phyloP scores from a whole-genome alignment of 2,888 invertebrate genomes.

The Lacanobia oleracea region DNA sequence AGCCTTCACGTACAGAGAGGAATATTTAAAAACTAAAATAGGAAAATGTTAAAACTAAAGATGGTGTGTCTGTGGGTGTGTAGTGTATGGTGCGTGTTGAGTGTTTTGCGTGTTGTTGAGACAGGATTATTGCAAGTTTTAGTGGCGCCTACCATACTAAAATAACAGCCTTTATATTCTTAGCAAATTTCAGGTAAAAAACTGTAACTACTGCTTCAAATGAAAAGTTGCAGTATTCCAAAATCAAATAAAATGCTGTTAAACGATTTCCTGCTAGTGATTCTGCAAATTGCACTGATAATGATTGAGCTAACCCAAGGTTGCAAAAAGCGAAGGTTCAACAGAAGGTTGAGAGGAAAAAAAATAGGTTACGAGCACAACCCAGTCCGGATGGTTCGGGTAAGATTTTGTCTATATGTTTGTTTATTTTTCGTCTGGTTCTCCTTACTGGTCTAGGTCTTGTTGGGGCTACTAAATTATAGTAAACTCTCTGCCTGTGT shows the following conservation, averaged over 20 bases:
- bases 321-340: slow-evolving; percentile 33
- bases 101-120: too few relatives aligned
- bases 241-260: slow-evolving; percentile 62
- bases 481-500: too few relatives aligned
- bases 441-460: too few relatives aligned
- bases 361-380: slow-evolving; percentile 26
- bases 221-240: slow-evolving; percentile 1
- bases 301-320: slow-evolving; percentile 70
- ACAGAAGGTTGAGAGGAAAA: background rate
- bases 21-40: too few relatives aligned
- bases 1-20: too few relatives aligned
- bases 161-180: background rate
- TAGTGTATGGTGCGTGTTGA: too few relatives aligned
- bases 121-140: too few relatives aligned
- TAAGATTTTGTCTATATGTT: background rate
- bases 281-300: slow-evolving; percentile 77
- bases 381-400: slow-evolving; percentile 22
- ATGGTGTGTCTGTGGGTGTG: too few relatives aligned
- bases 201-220: background rate
- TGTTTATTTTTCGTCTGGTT: too few relatives aligned
- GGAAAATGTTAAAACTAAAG: too few relatives aligned
- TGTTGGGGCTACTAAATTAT: too few relatives aligned
- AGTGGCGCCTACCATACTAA: background rate
- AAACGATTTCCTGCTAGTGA: slow-evolving; percentile 78
- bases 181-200: too few relatives aligned